A percentile compares a stretch with the other conserved stretches of the same genome.
phyloP scores from a whole-genome alignment of 2,888 invertebrate species.

The Aleiodes alternator region DNA sequence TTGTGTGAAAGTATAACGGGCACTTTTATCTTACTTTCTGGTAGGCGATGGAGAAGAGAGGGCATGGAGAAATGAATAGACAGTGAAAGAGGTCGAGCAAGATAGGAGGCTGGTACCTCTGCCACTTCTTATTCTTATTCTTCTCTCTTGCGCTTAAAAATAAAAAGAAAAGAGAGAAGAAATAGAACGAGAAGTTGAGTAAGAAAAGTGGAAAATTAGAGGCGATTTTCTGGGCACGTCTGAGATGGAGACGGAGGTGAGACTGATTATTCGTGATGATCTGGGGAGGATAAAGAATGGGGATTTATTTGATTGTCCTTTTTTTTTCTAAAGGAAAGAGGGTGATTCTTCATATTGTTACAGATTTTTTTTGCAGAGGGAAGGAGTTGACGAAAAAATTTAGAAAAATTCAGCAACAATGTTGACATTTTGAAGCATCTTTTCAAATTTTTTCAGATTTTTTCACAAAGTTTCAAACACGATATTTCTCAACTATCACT shows the following conservation, averaged over 20 bases:
- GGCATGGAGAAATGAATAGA: constrained; percentile 21
- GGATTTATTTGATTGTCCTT: too few species aligned
- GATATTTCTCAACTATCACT: too few species aligned
- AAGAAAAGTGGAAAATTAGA: constrained; percentile 42
- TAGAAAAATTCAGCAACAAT: too few species aligned
- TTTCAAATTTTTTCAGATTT: too few species aligned
- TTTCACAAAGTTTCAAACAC: too few species aligned
- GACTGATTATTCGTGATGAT: constrained; percentile 44
- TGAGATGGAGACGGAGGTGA: not conserved
- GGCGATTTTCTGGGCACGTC: constrained; percentile 32
- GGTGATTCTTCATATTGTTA: too few species aligned
- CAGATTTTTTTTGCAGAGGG: too few species aligned
- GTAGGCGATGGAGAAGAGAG: constrained; percentile 16
- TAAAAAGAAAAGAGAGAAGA: not conserved
- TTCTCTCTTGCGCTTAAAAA: not conserved
- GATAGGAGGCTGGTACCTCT: not conserved
- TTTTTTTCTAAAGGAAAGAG: too few species aligned
- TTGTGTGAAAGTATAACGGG: constrained; percentile 48
- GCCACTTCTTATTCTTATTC: constrained; percentile 2
- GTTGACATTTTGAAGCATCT: too few species aligned
- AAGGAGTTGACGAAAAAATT: too few species aligned
- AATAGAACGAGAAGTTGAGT: not conserved
- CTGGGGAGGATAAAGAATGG: not conserved
- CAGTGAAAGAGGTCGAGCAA: constrained; percentile 40
- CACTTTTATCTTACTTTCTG: constrained; percentile 47